Evolutionary conservation across 2,888 invertebrate genomes (phyloP).

Genomic region (Lasius platythorax): DNA sequence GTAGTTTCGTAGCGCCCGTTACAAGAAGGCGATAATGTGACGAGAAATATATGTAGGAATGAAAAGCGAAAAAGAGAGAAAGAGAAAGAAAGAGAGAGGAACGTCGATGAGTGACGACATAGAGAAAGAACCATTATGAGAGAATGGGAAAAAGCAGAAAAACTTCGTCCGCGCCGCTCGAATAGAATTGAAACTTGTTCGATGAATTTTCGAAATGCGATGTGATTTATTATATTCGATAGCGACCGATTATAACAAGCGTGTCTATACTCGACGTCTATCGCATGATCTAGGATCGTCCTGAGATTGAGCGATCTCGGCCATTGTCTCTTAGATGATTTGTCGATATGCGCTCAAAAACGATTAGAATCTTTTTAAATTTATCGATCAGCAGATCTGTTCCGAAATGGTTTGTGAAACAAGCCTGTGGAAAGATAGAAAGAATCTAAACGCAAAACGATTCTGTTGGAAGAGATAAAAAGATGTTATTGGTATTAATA

Average conservation of each 20-base stretch:
- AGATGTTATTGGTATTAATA: neutral
- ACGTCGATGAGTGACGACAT: slow-evolving; percentile 11
- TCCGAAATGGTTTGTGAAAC: neutral
- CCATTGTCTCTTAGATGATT: slow-evolving; percentile 63
- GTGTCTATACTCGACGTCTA: slow-evolving; percentile 80
- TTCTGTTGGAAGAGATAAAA: neutral
- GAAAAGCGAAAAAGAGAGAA: neutral
- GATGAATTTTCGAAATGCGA: slow-evolving; percentile 76
- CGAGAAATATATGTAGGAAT: neutral
- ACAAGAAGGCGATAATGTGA: slow-evolving; percentile 60
- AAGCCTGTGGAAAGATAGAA: neutral
- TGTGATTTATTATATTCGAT: slow-evolving; percentile 75
- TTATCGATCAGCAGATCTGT: neutral
- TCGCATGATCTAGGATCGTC: slow-evolving; percentile 64
- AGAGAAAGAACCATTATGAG: slow-evolving; percentile 38
- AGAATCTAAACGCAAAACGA: neutral
- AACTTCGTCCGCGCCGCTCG: slow-evolving; percentile 81
- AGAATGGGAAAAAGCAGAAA: slow-evolving; percentile 45
- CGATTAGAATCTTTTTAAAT: slow-evolving; percentile 7
- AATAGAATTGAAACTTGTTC: slow-evolving; percentile 85
- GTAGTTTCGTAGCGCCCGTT: slow-evolving; percentile 72
- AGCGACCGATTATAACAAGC: slow-evolving; percentile 69
- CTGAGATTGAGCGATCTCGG: slow-evolving; percentile 63
- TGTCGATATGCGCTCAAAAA: slow-evolving; percentile 60
- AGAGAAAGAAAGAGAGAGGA: neutral